phyloP scores from a whole-genome alignment of 2,797 vertebrate genomes.

The Strix occidentalis region DNA sequence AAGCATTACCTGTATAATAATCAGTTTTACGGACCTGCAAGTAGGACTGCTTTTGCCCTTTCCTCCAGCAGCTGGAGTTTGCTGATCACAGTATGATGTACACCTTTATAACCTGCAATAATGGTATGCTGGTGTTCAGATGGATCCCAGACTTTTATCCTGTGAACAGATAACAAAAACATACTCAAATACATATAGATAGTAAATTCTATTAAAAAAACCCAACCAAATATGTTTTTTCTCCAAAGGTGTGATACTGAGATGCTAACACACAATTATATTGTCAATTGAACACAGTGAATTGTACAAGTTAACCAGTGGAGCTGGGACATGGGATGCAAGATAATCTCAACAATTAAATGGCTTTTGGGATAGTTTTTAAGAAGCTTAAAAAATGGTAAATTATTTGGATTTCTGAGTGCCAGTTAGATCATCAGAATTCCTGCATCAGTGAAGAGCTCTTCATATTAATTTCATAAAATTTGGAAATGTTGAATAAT shows the following conservation, averaged over 20 bases:
- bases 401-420: not conserved
- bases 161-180: not conserved
- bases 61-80: constrained; percentile 65
- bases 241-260: not conserved
- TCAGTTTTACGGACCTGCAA: constrained; percentile 56
- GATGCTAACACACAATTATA: not conserved
- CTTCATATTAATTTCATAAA: not conserved
- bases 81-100: constrained; percentile 55
- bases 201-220: not conserved
- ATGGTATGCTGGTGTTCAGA: constrained; percentile 65
- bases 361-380: not conserved
- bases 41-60: constrained; percentile 68
- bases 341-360: not conserved
- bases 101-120: constrained; percentile 65
- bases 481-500: not conserved
- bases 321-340: not conserved
- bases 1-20: not conserved
- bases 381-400: not conserved
- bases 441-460: not conserved
- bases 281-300: not conserved
- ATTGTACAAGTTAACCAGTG: not conserved
- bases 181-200: not conserved
- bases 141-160: constrained; percentile 73
- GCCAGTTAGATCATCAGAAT: not conserved
- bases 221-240: not conserved